Evolutionary conservation across 2,888 invertebrate genomes (phyloP), one percentile per base, ranked within the genome.

Genomic region (Argyresthia albistria): DNA sequence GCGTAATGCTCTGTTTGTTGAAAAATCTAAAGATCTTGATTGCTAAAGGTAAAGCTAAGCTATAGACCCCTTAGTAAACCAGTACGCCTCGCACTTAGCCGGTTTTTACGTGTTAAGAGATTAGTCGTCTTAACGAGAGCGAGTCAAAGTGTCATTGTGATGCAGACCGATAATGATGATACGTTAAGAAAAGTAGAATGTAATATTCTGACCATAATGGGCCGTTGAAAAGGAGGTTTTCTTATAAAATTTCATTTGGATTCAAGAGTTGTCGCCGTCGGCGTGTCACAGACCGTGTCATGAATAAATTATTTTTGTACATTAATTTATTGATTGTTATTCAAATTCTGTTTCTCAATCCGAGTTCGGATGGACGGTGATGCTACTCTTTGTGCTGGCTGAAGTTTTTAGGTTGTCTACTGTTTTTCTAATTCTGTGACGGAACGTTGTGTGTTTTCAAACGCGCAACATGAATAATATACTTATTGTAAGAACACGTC

Each of bases 301-400:
- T 80, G 86, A 84, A 86, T 87, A 87, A 69, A 81, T 86, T 82
- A 86, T 69, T 64, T 66, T 59, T 65, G 72, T 79, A 83, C 83
- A 87, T 87, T 86, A 87, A 86, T 86, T 87, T 87, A 87, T 84
- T 84, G 80, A 87, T 87, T 87, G 86, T 87, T 83, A 86, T 87
- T 87, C 81, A 84, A 87, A 87, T 87, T 80, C 67, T 70, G 80
- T 83, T 83, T 82, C 82, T 84, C 83, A 83, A 86, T 84, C 76
- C 77, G 77, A 81, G 83, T 80, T 83, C 80, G 80, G 77, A 81
- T 50, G 43, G 50, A 39, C 16, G 80, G 79, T 82, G 81, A 80
- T 79, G 76, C 63, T 76, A 66, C 75, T 62, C 73, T 82, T 80
- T 76, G 73, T 76, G 64, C 64, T 59, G 60, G 60, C 51, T 60